Evolutionary conservation across 35 echinoderm and acorn worm species (phyloP), one percentile per base, ranked within the genome.

Genomic region (Ptychodera flava): DNA sequence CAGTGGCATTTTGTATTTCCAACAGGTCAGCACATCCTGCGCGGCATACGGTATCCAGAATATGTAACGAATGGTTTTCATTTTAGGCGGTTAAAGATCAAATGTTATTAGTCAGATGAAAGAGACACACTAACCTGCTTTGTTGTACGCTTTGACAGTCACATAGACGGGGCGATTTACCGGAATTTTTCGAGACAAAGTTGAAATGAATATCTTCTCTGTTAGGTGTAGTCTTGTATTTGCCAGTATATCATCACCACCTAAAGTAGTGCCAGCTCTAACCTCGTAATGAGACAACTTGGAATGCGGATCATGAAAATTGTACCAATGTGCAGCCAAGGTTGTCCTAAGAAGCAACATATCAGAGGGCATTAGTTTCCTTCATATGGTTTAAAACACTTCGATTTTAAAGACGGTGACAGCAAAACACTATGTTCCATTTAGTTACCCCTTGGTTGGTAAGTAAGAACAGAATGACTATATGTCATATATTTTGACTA

Each of bases 261-360:
- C 82, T 85, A 53, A 33, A 79, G 80, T 38, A 0, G 88, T 90
- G 29, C 88, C 88, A 27, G 88, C 88, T 27, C 82, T 33, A 81
- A 81, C 84, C 85, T 90, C 88, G 45, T 78, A 90, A 76, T 85
- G 76, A 35, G 82, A 90, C 22, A 90, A 52, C 16, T 83, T 77
- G 38, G 88, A 90, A 34, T 90, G 88, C 16, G 88, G 33, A 32
- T 90, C 88, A 85, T 90, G 36, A 30, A 90, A 90, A 15, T 83
- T 83, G 81, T 83, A 90, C 88, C 22, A 82, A 32, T 82, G 88
- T 2, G 88, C 88, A 29, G 15, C 22, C 29, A 90, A 32, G 0
- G 27, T 52, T 33, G 29, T 15, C 64, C 88, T 90, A 33, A 33
- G 79, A 87, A 33, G 37, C 28, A 78, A 15, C 15, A 77, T 77